phyloP scores from a whole-genome alignment of 2,888 invertebrate species.

The Xylota sylvarum region DNA sequence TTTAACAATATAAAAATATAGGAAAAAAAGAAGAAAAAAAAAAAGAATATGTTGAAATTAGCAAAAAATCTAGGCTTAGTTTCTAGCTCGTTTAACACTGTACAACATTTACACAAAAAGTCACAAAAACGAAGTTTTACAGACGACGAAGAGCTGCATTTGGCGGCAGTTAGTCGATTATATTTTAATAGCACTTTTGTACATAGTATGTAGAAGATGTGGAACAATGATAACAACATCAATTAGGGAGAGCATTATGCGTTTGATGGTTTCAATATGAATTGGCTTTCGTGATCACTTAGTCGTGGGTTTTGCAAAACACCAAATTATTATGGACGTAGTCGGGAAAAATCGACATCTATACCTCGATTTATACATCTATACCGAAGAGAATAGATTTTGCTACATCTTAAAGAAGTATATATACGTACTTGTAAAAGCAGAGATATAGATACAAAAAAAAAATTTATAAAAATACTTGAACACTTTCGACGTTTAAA shows the following conservation, averaged over 20 bases:
- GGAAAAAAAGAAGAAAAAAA: conserved; percentile 46
- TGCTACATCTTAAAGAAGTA: conserved; percentile 21
- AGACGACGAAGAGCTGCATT: conserved; percentile 60
- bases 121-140: conserved; percentile 69
- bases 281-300: conserved; percentile 36
- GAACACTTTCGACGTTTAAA: neutral
- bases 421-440: neutral
- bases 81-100: conserved; percentile 63
- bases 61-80: conserved; percentile 44
- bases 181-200: conserved; percentile 19
- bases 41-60: conserved; percentile 62
- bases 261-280: neutral
- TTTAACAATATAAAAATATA: conserved; percentile 43
- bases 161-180: conserved; percentile 27
- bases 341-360: conserved; percentile 1
- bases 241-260: conserved; percentile 16
- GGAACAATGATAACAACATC: conserved; percentile 58
- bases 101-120: conserved; percentile 72
- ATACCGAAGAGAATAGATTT: conserved; percentile 53
- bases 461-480: neutral
- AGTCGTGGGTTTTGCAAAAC: conserved; percentile 12
- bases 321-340: conserved; percentile 21
- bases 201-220: conserved; percentile 26
- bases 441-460: neutral
- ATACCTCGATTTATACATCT: conserved; percentile 40